Evolutionary conservation across 2,888 invertebrate genomes (phyloP).

Genomic region (Crepidodera aurea): DNA sequence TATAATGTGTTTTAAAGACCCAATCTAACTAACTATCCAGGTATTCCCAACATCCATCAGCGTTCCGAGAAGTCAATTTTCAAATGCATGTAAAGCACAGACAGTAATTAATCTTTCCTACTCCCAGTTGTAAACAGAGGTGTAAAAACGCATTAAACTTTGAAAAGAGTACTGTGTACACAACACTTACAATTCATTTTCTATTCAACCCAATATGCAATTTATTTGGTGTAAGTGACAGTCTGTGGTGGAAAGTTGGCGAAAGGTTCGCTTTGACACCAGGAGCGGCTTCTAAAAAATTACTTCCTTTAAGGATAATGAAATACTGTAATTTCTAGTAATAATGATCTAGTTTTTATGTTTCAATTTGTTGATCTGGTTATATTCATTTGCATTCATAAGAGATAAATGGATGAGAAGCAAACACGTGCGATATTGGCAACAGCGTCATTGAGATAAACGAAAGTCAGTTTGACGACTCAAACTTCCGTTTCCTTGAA

Average conservation of each 20-base stretch:
- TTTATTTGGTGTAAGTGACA: constrained; percentile 1
- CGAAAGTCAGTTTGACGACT: too few species aligned
- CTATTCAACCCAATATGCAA: not conserved
- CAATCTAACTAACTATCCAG: not conserved
- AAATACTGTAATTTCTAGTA: too few species aligned
- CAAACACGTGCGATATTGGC: too few species aligned
- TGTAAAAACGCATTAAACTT: constrained; percentile 23
- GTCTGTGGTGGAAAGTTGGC: not conserved
- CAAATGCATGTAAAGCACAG: constrained; percentile 16
- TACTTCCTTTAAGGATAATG: too few species aligned
- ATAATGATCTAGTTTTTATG: too few species aligned
- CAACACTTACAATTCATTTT: not conserved
- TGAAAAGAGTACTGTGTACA: constrained; percentile 5
- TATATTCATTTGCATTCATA: too few species aligned
- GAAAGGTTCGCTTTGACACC: not conserved
- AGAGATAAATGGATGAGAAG: too few species aligned
- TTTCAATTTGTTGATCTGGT: too few species aligned
- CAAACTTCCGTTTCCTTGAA: too few species aligned
- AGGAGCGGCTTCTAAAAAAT: not conserved
- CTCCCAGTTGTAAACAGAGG: constrained; percentile 10
- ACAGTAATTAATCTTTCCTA: constrained; percentile 17
- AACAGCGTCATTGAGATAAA: too few species aligned
- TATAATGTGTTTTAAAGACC: too few species aligned
- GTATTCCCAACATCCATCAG: constrained; percentile 6
- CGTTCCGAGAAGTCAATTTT: constrained; percentile 9